Conservation (phyloP, 2,113 vertebrate species). For the Marmota flaviventris region DNA sequence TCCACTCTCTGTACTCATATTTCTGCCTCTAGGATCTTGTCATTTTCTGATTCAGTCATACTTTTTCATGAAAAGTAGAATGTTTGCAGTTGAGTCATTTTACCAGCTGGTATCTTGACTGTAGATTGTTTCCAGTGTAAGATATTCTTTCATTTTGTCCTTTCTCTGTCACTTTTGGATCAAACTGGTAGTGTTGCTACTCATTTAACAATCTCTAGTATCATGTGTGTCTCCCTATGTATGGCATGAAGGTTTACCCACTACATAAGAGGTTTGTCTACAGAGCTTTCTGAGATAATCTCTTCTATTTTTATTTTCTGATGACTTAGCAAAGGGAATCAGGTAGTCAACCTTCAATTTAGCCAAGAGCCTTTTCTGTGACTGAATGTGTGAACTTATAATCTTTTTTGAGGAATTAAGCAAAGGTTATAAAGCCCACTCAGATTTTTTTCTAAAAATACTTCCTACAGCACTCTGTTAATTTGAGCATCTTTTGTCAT, state of each 20-base stretch:
- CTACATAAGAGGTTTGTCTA: background rate
- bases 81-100: background rate
- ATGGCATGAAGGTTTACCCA: background rate
- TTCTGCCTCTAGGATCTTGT: background rate
- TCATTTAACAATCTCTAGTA: background rate
- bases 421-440: background rate
- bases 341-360: background rate
- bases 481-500: background rate
- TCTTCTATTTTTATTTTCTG: background rate
- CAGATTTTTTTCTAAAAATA: background rate
- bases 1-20: background rate
- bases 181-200: background rate
- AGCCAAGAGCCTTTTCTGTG: background rate
- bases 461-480: background rate
- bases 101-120: background rate
- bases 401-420: background rate
- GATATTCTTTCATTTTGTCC: background rate
- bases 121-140: background rate
- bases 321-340: background rate
- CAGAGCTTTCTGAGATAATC: background rate
- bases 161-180: background rate
- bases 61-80: background rate
- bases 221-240: background rate
- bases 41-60: background rate
- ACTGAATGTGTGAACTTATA: background rate